These are phyloP conservation scores for Limnephilus marmoratus DNA, from an alignment of 2,888 invertebrate genomes.

Conservation along the genomic window DNA sequence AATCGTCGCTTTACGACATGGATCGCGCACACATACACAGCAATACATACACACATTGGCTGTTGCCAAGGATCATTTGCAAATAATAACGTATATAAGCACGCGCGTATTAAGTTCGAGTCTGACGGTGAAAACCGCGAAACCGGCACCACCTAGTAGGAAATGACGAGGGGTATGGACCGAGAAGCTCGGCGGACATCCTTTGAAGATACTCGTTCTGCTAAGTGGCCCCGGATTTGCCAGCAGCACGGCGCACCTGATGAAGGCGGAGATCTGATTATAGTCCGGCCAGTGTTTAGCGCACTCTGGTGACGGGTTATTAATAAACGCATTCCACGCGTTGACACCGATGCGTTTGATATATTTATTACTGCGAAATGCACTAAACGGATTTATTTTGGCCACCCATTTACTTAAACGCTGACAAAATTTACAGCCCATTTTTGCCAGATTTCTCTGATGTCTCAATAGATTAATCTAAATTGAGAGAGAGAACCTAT, in stretches of 20 bases:
- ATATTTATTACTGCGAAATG: conserved; percentile 45
- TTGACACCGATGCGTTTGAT: conserved; percentile 50
- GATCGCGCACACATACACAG: conserved; percentile 48
- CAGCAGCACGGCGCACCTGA: conserved; percentile 24
- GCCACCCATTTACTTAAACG: conserved; percentile 12
- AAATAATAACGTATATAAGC: conserved; percentile 46
- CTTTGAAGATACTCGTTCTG: background rate
- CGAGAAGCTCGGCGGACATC: background rate
- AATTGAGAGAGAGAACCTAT: no score
- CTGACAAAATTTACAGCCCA: background rate
- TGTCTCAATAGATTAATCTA: no score
- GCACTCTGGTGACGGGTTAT: conserved; percentile 45
- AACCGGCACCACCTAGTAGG: conserved; percentile 13
- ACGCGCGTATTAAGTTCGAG: conserved; percentile 37
- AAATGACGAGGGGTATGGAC: conserved; percentile 3
- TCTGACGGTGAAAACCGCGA: conserved; percentile 4
- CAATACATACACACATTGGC: conserved; percentile 21
- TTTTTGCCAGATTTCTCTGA: background rate
- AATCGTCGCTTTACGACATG: conserved; percentile 55
- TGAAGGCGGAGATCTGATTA: conserved; percentile 41
- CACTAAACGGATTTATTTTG: conserved; percentile 18
- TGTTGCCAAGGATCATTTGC: conserved; percentile 54
- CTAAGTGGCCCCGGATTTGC: conserved; percentile 6
- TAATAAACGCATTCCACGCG: conserved; percentile 46
- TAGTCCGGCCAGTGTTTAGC: conserved; percentile 49